phyloP scores from a whole-genome alignment of 2,797 vertebrate species.

The Channa striata region DNA sequence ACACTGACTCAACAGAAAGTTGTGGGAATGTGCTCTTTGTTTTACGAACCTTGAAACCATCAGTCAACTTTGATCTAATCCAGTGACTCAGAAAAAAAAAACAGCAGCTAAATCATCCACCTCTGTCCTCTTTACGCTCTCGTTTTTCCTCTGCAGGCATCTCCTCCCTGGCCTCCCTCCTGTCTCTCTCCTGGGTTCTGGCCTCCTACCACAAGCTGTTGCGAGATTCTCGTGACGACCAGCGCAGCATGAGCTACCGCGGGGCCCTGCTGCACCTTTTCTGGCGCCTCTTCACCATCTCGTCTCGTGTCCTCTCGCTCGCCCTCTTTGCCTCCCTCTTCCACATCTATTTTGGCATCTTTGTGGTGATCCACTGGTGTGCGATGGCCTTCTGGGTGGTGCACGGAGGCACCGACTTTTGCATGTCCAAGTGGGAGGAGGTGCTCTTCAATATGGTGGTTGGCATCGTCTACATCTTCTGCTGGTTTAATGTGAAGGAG shows the following conservation, averaged over 20 bases:
- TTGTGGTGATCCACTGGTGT: slow-evolving; percentile 98
- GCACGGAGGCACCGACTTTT: slow-evolving; percentile 98
- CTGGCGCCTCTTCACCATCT: slow-evolving; percentile 99
- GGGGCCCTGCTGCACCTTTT: slow-evolving; percentile 96
- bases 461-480: slow-evolving; percentile 99
- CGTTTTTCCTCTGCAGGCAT: slow-evolving; percentile 85
- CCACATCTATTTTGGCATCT: slow-evolving; percentile 99
- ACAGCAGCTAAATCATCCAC: background rate
- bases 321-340: slow-evolving; percentile 99
- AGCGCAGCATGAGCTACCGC: slow-evolving; percentile 99
- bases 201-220: slow-evolving; percentile 99
- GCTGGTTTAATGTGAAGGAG: slow-evolving; percentile 99
- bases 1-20: slow-evolving; percentile 39
- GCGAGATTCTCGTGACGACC: slow-evolving; percentile 97
- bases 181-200: slow-evolving; percentile 99
- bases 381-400: slow-evolving; percentile 99
- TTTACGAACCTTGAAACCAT: background rate
- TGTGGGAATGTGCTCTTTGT: slow-evolving; percentile 7
- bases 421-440: slow-evolving; percentile 99
- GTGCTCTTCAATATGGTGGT: slow-evolving; percentile 99
- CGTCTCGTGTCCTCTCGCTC: slow-evolving; percentile 96
- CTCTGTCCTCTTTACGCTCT: background rate
- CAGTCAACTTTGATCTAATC: slow-evolving; percentile 7
- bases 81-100: slow-evolving; percentile 11
- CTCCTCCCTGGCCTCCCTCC: slow-evolving; percentile 95